Evolutionary conservation across 2,113 vertebrate genomes (phyloP).

Genomic region (Nyctibius bracteatus): DNA sequence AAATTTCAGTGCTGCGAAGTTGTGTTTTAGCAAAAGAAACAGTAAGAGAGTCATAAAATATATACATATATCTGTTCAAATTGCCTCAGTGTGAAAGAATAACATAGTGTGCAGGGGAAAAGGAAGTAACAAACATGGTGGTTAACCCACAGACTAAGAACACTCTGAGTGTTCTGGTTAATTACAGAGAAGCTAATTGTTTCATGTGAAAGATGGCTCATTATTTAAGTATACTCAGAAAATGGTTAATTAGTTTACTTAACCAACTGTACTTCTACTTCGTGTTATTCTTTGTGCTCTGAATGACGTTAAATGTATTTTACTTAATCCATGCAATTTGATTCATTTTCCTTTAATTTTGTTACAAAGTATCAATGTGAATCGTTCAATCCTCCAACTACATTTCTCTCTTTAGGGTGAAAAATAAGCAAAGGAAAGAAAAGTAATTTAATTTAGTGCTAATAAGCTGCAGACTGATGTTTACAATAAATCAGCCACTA

Average conservation of each 20-base stretch:
- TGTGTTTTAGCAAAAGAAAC: not conserved
- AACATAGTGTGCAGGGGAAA: not conserved
- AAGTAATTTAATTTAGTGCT: slow-evolving; percentile 67
- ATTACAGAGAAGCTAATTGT: slow-evolving; percentile 51
- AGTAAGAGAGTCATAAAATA: not conserved
- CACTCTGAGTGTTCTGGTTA: not conserved
- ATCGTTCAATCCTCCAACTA: slow-evolving; percentile 50
- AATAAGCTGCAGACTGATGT: slow-evolving; percentile 64
- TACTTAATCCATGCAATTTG: slow-evolving; percentile 55
- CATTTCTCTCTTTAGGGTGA: slow-evolving; percentile 54
- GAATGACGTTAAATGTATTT: slow-evolving; percentile 61
- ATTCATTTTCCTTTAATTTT: slow-evolving; percentile 66
- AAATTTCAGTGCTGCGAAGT: not conserved
- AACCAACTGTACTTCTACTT: slow-evolving; percentile 64
- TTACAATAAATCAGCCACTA: slow-evolving; percentile 68
- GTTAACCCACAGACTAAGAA: slow-evolving; percentile 26
- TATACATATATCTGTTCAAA: not conserved
- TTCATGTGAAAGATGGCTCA: slow-evolving; percentile 37
- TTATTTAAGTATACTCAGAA: slow-evolving; percentile 62
- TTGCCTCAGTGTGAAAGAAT: not conserved
- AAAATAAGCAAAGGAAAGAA: slow-evolving; percentile 52
- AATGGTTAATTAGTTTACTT: slow-evolving; percentile 73
- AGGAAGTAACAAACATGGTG: not conserved
- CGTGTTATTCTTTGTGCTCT: slow-evolving; percentile 45
- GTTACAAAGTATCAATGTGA: slow-evolving; percentile 53